Evolutionary conservation across 2,888 invertebrate genomes (phyloP).

Genomic region (Taphrorychus bicolor): DNA sequence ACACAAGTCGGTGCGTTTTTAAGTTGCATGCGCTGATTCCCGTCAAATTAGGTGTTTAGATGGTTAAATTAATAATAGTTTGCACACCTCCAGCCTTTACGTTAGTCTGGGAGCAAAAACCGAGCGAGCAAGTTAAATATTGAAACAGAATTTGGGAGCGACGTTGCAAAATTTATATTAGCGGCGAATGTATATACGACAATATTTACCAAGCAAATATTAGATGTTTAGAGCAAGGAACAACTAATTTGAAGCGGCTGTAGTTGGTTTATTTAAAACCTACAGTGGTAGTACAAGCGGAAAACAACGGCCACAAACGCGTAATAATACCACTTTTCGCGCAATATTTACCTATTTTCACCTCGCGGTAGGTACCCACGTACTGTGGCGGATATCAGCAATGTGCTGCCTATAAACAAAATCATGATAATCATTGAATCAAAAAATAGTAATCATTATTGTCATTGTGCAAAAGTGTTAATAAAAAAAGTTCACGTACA

Average conservation of each 20-base stretch:
- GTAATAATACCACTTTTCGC: background rate
- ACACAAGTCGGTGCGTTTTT: background rate
- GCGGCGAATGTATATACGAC: too few species aligned
- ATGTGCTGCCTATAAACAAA: background rate
- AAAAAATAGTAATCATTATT: background rate
- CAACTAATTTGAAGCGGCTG: background rate
- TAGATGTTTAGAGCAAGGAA: background rate
- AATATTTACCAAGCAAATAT: background rate
- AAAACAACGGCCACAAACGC: background rate
- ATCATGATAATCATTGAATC: background rate
- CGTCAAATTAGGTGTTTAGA: background rate
- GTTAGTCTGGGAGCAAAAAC: background rate
- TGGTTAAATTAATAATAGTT: background rate
- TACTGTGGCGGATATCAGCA: background rate
- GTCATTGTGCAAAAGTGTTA: background rate
- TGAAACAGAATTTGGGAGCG: too few species aligned
- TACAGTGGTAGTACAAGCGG: too few species aligned
- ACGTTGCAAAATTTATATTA: too few species aligned
- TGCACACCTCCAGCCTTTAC: background rate
- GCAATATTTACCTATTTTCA: slow-evolving; percentile 8
- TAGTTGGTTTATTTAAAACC: too few species aligned
- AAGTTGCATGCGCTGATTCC: background rate
- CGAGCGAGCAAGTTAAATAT: background rate
- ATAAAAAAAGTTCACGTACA: background rate
- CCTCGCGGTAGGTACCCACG: too few species aligned